phyloP scores from a whole-genome alignment of 2,888 invertebrate genomes.

The Ophonus ardosiacus region DNA sequence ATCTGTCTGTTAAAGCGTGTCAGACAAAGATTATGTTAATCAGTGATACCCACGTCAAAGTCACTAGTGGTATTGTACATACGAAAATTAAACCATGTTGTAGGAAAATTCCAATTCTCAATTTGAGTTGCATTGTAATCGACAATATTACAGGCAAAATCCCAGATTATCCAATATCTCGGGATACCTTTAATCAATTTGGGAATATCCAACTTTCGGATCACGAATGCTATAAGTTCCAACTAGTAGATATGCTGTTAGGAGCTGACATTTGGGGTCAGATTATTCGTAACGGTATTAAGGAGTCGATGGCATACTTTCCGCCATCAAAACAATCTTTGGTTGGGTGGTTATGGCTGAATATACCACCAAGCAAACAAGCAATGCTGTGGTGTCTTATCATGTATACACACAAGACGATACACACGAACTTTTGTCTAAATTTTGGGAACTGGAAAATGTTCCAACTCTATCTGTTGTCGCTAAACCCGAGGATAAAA shows the following conservation, averaged over 20 bases:
- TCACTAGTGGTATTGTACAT: background rate
- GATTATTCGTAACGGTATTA: background rate
- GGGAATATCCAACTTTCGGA: too few species aligned
- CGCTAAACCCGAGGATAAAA: slow-evolving; percentile 63
- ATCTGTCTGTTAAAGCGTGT: slow-evolving; percentile 50
- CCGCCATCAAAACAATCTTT: background rate
- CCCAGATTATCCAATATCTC: background rate
- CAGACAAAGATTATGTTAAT: slow-evolving; percentile 52
- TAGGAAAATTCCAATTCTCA: background rate
- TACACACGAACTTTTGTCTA: slow-evolving; percentile 49
- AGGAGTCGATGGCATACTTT: background rate
- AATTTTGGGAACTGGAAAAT: slow-evolving; percentile 69
- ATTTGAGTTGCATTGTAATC: slow-evolving; percentile 12
- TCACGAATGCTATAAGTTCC: background rate
- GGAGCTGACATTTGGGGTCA: background rate
- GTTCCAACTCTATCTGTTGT: slow-evolving; percentile 49
- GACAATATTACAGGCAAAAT: background rate
- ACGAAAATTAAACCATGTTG: background rate
- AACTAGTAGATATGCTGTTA: background rate
- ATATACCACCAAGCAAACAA: background rate
- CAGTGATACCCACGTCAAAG: background rate
- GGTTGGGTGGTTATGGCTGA: background rate
- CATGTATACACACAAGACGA: slow-evolving; percentile 5
- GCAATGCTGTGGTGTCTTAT: background rate
- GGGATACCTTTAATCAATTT: too few species aligned